These are phyloP conservation scores for Polyploca ridens DNA, from an alignment of 2,888 invertebrate species.

Conservation along the genomic window DNA sequence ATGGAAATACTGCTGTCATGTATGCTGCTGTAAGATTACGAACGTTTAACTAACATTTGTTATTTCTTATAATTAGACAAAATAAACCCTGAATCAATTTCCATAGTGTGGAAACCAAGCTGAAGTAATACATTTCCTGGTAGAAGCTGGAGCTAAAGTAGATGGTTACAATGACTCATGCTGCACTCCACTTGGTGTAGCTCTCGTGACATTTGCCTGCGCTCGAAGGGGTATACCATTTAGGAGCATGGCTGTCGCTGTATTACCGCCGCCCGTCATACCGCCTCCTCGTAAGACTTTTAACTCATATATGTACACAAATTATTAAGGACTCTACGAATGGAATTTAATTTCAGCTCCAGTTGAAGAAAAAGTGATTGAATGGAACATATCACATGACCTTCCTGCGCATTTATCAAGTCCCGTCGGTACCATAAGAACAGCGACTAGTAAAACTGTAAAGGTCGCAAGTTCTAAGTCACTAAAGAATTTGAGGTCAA, in stretches of 20 bases:
- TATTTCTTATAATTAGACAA: neutral
- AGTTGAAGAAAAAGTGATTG: constrained; percentile 41
- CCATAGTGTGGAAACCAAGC: constrained; percentile 63
- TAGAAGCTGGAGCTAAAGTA: constrained; percentile 79
- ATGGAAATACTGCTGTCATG: constrained; percentile 82
- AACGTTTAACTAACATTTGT: neutral
- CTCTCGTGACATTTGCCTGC: constrained; percentile 68
- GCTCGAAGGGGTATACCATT: constrained; percentile 46
- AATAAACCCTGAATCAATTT: constrained; percentile 9
- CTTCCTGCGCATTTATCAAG: constrained; percentile 9
- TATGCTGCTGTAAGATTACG: constrained; percentile 73
- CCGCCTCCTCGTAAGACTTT: constrained; percentile 36
- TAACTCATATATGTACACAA: neutral
- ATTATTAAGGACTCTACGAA: neutral
- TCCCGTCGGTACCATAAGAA: constrained; percentile 23
- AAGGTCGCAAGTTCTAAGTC: constrained; percentile 27
- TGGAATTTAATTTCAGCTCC: constrained; percentile 24
- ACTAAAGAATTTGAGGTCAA: constrained; percentile 41
- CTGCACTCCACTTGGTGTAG: constrained; percentile 76
- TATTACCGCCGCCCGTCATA: constrained; percentile 47
- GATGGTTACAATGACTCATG: constrained; percentile 82
- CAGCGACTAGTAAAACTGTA: constrained; percentile 40
- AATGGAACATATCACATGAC: constrained; percentile 61
- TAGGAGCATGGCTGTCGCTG: constrained; percentile 49
- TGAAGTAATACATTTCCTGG: constrained; percentile 66